Base-by-base conservation (phyloP, 2,888 invertebrate genomes). In the Polyommatus iphigenia region DNA sequence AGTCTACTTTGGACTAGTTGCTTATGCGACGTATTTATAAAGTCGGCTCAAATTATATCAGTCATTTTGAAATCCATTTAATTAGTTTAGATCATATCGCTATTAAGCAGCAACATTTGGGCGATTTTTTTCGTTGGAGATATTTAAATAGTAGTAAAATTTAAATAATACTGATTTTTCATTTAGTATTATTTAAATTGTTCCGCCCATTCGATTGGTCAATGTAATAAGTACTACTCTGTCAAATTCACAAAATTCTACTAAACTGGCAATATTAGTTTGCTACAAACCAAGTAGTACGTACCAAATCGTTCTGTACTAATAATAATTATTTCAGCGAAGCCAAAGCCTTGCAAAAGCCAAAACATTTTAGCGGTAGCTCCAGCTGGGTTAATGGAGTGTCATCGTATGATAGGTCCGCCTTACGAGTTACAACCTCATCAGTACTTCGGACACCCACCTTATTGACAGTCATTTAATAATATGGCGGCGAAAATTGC, bases 331-430 rank as follows among this genome's bases (percentile, higher is more conserved):
- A 72, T 62, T 50, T 57, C n/a, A 71, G 76, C 46, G 41, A n/a
- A 75, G 76, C 78, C 72, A 78, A 79, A 80, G 76, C 77, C 76
- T 29, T 82, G n/a, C n/a, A 81, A 80, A 81, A 81, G 79, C 79
- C 80, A 85, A 87, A 90, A 91, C 90, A 89, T 90, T 90, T 90
- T 88, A 91, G 88, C 81, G 81, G 83, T 85, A 88, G 87, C 86
- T 86, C 87, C 81, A 79, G 87, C 86, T 85, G 88, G 89, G 91
- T 92, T 93, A 93, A 93, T 93, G 89, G 92, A 88, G 88, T 93
- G 93, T 92, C 93, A 92, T 90, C 87, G 87, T 85, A 89, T 91
- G 92, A 93, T 92, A 89, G 90, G 90, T 85, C 88, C 84, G 85
- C 86, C 87, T 86, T 84, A 84, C 85, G 83, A 87, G 86, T 87